These are phyloP conservation scores for Calcarius lapponicus DNA, from an alignment of 2,797 vertebrate genomes.

Conservation along the genomic window DNA sequence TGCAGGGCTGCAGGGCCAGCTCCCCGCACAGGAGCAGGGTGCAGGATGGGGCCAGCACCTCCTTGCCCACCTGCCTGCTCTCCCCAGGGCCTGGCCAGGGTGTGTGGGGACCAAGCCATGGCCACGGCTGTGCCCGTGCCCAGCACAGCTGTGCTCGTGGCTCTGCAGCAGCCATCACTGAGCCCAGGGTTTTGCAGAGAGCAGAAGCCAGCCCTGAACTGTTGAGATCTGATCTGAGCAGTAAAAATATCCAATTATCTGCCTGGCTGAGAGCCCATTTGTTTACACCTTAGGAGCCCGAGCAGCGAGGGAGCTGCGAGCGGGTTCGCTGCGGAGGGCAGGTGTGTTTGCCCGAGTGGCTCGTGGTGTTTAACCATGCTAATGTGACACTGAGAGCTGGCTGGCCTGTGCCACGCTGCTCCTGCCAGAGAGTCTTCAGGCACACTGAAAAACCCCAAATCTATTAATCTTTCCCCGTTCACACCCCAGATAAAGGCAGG, in stretches of 20 bases:
- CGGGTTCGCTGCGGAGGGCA: slow-evolving; percentile 5
- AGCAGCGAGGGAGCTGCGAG: neutral
- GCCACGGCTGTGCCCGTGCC: accelerated
- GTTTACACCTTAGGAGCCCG: slow-evolving; percentile 33
- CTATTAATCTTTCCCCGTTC: slow-evolving; percentile 28
- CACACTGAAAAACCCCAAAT: neutral
- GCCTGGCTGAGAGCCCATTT: slow-evolving; percentile 51
- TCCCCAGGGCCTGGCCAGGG: accelerated
- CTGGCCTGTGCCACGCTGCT: neutral
- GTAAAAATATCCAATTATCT: slow-evolving; percentile 66
- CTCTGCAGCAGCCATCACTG: neutral
- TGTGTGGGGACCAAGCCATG: accelerated
- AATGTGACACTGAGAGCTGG: neutral
- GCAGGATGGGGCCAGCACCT: neutral
- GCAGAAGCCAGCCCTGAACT: neutral
- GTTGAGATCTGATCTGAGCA: neutral
- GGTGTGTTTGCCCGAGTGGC: slow-evolving; percentile 21
- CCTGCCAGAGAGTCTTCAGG: neutral
- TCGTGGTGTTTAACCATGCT: slow-evolving; percentile 31
- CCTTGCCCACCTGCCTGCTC: neutral
- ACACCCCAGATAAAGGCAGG: slow-evolving; percentile 13
- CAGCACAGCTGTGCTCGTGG: accelerated
- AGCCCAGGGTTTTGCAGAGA: neutral
- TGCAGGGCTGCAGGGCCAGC: neutral
- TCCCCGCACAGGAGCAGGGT: neutral